phyloP scores from a whole-genome alignment of 2,797 vertebrate genomes.

The Tinamus major region DNA sequence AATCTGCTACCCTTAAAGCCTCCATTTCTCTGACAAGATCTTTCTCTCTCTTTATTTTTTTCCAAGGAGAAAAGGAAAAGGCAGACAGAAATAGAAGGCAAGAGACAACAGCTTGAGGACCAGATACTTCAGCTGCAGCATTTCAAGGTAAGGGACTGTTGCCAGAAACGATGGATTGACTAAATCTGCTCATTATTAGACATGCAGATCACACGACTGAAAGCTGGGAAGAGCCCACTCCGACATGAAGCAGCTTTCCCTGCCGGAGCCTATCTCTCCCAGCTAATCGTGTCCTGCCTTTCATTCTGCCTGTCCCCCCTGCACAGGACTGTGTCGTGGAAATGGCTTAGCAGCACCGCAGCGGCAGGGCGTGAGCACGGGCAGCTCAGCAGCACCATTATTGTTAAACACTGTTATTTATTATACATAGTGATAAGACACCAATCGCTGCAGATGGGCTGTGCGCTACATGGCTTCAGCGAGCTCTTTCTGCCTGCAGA shows the following conservation, averaged over 20 bases:
- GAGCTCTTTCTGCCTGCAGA: constrained; percentile 47
- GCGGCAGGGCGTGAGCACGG: not conserved
- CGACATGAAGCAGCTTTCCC: constrained; percentile 47
- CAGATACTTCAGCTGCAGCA: constrained; percentile 96
- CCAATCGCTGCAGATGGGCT: constrained; percentile 12
- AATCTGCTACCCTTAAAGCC: constrained; percentile 63
- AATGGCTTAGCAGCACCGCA: not conserved
- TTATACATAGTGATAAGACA: constrained; percentile 33
- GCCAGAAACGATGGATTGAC: constrained; percentile 48
- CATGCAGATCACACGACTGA: constrained; percentile 73
- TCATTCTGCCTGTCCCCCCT: constrained; percentile 36
- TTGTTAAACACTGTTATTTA: constrained; percentile 24
- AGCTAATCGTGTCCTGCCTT: constrained; percentile 48
- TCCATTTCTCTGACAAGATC: constrained; percentile 72
- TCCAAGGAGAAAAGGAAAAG: constrained; percentile 94
- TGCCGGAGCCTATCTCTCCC: constrained; percentile 40
- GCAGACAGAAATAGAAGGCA: constrained; percentile 95
- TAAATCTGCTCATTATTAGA: constrained; percentile 70
- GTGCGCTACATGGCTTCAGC: constrained; percentile 52
- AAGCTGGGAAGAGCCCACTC: constrained; percentile 69
- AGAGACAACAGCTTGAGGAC: constrained; percentile 93
- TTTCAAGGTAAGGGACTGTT: constrained; percentile 89
- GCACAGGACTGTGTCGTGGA: constrained; percentile 9
- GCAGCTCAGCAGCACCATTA: not conserved
- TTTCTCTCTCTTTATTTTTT: constrained; percentile 67